A percentile compares a stretch with the other conserved stretches of the same genome.
Conservation (phyloP, 2,113 vertebrate species). For the Ophthalmolycus amberensis region DNA sequence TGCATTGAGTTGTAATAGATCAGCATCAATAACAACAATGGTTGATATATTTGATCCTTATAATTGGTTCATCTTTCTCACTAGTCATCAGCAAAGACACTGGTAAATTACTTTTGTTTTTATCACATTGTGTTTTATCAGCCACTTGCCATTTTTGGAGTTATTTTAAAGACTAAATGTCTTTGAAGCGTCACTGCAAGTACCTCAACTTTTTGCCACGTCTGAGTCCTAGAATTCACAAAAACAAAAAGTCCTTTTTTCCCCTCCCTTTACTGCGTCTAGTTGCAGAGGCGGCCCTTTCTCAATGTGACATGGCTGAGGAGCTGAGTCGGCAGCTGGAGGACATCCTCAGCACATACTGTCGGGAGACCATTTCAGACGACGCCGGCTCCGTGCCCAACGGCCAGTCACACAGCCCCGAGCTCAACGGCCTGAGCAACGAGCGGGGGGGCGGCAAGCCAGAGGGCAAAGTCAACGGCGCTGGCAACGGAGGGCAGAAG, state of each 20-base stretch:
- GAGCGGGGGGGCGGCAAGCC: constrained; percentile 85
- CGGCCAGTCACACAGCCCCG: constrained; percentile 85
- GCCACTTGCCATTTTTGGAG: neutral
- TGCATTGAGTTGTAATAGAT: neutral
- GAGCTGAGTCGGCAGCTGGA: constrained; percentile 95
- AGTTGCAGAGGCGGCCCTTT: constrained; percentile 51
- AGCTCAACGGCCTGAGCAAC: constrained; percentile 85
- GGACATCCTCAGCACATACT: constrained; percentile 96
- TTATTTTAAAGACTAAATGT: neutral
- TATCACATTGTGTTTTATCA: neutral
- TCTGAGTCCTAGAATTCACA: neutral
- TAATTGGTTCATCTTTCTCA: neutral
- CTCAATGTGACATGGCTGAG: constrained; percentile 88
- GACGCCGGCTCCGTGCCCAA: constrained; percentile 83
- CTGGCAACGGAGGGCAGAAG: constrained; percentile 78
- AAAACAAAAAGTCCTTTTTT: neutral
- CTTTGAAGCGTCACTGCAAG: neutral
- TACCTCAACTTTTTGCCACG: neutral
- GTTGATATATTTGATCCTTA: neutral
- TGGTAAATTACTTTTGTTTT: neutral
- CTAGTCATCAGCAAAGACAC: neutral
- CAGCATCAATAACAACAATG: neutral
- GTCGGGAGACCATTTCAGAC: constrained; percentile 85
- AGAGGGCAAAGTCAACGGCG: constrained; percentile 81
- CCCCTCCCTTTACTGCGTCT: neutral